These are phyloP conservation scores for Drosophila diplacantha DNA, from an alignment of 2,888 invertebrate species.

Conservation along the genomic window DNA sequence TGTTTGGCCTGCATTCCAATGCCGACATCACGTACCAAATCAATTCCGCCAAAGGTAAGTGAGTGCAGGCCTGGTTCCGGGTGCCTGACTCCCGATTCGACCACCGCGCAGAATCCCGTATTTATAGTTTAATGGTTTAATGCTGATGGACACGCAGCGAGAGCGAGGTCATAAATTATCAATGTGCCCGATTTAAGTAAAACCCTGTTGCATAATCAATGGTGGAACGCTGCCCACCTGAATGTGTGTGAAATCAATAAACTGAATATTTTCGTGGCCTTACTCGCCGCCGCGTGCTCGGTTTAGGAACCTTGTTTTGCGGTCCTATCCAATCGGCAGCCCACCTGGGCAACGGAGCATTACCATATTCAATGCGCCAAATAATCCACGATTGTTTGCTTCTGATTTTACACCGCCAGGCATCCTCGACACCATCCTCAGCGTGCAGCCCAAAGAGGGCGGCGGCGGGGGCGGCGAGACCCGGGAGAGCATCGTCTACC, in stretches of 20 bases:
- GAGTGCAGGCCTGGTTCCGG: neutral
- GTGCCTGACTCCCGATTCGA: constrained; percentile 3
- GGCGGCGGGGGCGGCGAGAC: constrained; percentile 94
- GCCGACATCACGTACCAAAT: constrained; percentile 99
- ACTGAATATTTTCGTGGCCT: constrained; percentile 31
- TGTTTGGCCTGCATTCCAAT: constrained; percentile 96
- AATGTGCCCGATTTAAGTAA: constrained; percentile 37
- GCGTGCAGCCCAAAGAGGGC: constrained; percentile 98
- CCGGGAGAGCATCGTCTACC: constrained; percentile 93
- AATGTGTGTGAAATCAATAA: constrained; percentile 38
- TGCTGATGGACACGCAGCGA: constrained; percentile 23
- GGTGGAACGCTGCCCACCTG: constrained; percentile 14
- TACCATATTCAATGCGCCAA: constrained; percentile 38
- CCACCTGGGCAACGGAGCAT: constrained; percentile 41
- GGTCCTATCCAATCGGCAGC: constrained; percentile 13
- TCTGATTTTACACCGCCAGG: constrained; percentile 71
- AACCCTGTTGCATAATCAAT: constrained; percentile 42
- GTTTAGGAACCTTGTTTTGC: constrained; percentile 14
- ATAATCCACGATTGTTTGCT: constrained; percentile 23
- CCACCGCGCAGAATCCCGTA: constrained; percentile 5
- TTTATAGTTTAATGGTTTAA: constrained; percentile 23
- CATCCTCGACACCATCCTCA: constrained; percentile 95
- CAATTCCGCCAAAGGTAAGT: constrained; percentile 90
- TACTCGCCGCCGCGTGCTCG: constrained; percentile 11
- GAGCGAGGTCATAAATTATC: constrained; percentile 37